Evolutionary conservation across 1,140 invertebrate species (phyloP).

Genomic region (Holcopasites calliopsidis): DNA sequence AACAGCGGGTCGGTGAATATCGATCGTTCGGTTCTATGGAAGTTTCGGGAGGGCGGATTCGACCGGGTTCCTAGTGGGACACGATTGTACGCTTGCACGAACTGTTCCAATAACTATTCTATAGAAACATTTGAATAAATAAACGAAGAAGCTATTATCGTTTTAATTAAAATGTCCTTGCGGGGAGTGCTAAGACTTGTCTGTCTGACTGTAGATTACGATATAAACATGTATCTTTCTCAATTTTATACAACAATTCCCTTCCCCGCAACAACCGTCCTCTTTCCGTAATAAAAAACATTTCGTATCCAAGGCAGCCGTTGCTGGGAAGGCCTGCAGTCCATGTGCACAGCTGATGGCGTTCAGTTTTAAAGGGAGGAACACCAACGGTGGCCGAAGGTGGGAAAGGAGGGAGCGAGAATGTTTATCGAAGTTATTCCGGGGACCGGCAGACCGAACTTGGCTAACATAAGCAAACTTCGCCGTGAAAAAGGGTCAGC

Average conservation of each 20-base stretch:
- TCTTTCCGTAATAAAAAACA: neutral
- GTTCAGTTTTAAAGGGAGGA: constrained; percentile 12
- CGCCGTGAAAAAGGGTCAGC: constrained; percentile 49
- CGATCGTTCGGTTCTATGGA: neutral
- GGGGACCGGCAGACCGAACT: constrained; percentile 57
- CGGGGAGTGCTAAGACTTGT: too few relatives aligned
- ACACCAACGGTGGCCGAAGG: neutral
- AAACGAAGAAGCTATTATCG: too few relatives aligned
- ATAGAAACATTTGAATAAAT: too few relatives aligned
- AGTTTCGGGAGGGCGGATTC: too few relatives aligned
- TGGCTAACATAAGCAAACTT: constrained; percentile 73
- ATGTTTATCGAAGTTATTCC: constrained; percentile 72
- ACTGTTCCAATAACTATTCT: too few relatives aligned
- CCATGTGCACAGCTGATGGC: constrained; percentile 32
- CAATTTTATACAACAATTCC: too few relatives aligned
- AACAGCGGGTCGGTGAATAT: neutral
- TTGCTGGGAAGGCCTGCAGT: constrained; percentile 5
- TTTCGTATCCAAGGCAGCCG: too few relatives aligned
- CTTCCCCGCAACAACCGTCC: neutral
- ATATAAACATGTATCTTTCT: too few relatives aligned
- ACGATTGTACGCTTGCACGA: too few relatives aligned
- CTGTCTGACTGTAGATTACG: too few relatives aligned
- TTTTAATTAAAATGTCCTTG: too few relatives aligned
- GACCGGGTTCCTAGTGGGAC: too few relatives aligned
- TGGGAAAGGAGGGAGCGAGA: constrained; percentile 35